These are phyloP conservation scores for Exocentrus adspersus DNA, from an alignment of 2,888 invertebrate genomes.

Conservation along the genomic window DNA sequence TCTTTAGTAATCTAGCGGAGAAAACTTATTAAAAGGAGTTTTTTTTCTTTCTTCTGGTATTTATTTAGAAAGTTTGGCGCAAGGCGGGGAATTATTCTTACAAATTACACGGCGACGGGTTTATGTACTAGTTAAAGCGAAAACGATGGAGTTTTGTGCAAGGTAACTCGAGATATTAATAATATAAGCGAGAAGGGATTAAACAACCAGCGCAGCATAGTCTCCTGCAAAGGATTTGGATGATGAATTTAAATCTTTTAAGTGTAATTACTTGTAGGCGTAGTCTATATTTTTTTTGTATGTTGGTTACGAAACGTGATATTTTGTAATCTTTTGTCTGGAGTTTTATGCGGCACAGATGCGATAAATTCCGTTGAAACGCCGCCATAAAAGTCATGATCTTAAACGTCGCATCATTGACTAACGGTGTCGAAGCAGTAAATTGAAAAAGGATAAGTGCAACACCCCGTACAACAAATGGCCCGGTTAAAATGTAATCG, in stretches of 20 bases:
- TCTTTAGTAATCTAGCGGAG: constrained; percentile 13
- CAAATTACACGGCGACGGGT: background rate
- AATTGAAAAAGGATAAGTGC: background rate
- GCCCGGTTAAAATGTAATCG: constrained; percentile 6
- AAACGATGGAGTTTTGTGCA: background rate
- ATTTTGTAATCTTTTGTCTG: no score
- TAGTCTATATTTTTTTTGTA: no score
- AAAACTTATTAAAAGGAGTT: constrained; percentile 19
- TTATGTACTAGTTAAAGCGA: background rate
- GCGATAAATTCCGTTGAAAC: no score
- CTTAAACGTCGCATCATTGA: background rate
- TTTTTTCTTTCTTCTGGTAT: constrained; percentile 15
- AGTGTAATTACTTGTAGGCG: background rate
- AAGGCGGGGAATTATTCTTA: background rate
- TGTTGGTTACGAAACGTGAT: no score
- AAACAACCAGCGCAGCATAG: background rate
- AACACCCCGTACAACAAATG: background rate
- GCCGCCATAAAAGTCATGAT: no score
- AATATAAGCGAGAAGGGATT: background rate
- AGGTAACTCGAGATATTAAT: background rate
- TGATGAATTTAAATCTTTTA: background rate
- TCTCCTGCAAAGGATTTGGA: background rate
- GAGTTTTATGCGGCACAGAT: no score
- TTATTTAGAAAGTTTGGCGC: constrained; percentile 21
- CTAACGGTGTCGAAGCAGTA: background rate